Conservation (phyloP, 2,888 invertebrate genomes). For the Urechis unicinctus region DNA sequence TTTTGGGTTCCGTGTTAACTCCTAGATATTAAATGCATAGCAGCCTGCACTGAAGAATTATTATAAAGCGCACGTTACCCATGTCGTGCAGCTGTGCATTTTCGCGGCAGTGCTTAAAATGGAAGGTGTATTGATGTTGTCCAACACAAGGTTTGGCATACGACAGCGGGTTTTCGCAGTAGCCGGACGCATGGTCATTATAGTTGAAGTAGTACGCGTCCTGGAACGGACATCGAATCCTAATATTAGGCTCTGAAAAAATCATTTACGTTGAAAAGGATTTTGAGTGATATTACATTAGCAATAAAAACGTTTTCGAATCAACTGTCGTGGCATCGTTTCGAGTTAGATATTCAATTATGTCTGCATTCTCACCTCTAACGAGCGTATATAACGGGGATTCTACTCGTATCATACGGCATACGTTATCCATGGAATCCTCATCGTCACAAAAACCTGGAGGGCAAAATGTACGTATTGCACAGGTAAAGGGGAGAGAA, state of each 20-base stretch:
- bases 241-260: conserved; percentile 13
- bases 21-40: too few relatives aligned
- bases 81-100: conserved; percentile 7
- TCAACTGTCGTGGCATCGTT: too few relatives aligned
- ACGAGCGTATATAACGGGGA: conserved; percentile 17
- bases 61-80: too few relatives aligned
- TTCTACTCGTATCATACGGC: conserved; percentile 17
- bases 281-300: neutral
- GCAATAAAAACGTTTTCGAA: too few relatives aligned
- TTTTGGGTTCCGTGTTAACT: too few relatives aligned
- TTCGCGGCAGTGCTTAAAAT: conserved; percentile 17
- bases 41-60: too few relatives aligned
- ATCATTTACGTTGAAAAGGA: neutral
- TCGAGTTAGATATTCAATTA: too few relatives aligned
- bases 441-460: neutral
- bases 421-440: conserved; percentile 11
- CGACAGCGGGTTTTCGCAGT: conserved; percentile 13
- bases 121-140: conserved; percentile 12
- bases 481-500: too few relatives aligned
- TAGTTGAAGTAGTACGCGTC: conserved; percentile 19
- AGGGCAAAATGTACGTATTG: too few relatives aligned
- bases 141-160: conserved; percentile 17
- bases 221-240: conserved; percentile 16
- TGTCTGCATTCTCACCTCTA: conserved; percentile 15
- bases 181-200: conserved; percentile 14